Evolutionary conservation across 2,797 vertebrate genomes (phyloP), one percentile per base, ranked within the genome.

Genomic region (Acipenser ruthenus): DNA sequence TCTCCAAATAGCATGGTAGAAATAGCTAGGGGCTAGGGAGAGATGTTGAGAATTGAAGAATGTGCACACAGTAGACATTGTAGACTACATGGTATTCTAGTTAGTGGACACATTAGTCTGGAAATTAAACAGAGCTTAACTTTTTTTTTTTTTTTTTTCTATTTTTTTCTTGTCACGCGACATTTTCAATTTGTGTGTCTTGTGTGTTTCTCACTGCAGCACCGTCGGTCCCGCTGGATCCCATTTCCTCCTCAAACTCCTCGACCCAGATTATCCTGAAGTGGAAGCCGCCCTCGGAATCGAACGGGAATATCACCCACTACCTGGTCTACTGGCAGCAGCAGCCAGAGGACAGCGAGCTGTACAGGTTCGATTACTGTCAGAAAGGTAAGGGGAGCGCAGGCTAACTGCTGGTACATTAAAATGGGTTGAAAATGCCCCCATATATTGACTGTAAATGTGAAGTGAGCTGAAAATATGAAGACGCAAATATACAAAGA

Each of bases 231-330:
- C 96, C 97, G 0, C 83, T 95, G 69, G 96, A 98, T 75, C 93
- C 95, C 0, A 92, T 94, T 64, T 96, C 95, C 0, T 92, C 92
- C 51, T 97, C 97, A 63, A 98, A 95, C 79, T 94, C 95, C 7
- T 96, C 96, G 0, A 95, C 95, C 58, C 93, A 96, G 86, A 98
- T 99, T 74, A 93, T 93, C 67, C 77, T 99, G 69, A 99, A 96
- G 81, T 99, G 97, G 97, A 98, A 97, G 64, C 90, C 94, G 0
- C 96, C 97, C 59, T 90, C 92, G 0, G 93, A 93, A 72, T 94
- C 95, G 73, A 99, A 99, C 0, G 97, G 97, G 10, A 98, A 99
- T 84, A 94, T 98, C 86, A 98, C 94, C 0, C 94, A 99, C 84
- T 99, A 99, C 82, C 79, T 91, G 72, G 92, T 99, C 51, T 90